Percentiles rank a stretch among this genome's conserved stretches.
These are phyloP conservation scores for Apus apus DNA, from an alignment of 2,113 vertebrate genomes.

Conservation along the genomic window DNA sequence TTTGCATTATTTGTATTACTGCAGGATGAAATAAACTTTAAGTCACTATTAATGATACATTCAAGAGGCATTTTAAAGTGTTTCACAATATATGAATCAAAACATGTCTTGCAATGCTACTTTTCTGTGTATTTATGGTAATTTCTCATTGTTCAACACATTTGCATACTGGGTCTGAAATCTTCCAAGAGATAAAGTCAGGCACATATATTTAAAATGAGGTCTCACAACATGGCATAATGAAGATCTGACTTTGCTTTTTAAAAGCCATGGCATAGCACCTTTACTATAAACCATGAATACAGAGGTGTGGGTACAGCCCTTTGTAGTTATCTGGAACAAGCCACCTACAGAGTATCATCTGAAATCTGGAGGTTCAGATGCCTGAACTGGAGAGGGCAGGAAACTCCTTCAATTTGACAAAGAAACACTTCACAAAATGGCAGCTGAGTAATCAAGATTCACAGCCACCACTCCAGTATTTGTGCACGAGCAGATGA, in stretches of 20 bases:
- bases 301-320: constrained; percentile 28
- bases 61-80: background rate
- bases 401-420: constrained; percentile 81
- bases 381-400: constrained; percentile 76
- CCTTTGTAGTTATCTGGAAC: constrained; percentile 81
- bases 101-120: background rate
- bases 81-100: background rate
- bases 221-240: background rate
- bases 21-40: background rate
- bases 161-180: constrained; percentile 76
- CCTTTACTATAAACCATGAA: background rate
- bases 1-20: background rate
- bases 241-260: background rate
- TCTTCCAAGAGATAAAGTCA: constrained; percentile 80
- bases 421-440: constrained; percentile 73
- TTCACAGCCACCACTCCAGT: background rate
- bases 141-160: constrained; percentile 66
- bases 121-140: background rate
- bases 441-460: constrained; percentile 52
- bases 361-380: constrained; percentile 67
- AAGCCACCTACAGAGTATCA: constrained; percentile 75
- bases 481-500: background rate
- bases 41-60: background rate
- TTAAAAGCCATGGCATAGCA: constrained; percentile 19
- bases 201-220: constrained; percentile 57